Conservation (phyloP, 64 coral and sea anemone species). For the Actinia tenebrosa region DNA sequence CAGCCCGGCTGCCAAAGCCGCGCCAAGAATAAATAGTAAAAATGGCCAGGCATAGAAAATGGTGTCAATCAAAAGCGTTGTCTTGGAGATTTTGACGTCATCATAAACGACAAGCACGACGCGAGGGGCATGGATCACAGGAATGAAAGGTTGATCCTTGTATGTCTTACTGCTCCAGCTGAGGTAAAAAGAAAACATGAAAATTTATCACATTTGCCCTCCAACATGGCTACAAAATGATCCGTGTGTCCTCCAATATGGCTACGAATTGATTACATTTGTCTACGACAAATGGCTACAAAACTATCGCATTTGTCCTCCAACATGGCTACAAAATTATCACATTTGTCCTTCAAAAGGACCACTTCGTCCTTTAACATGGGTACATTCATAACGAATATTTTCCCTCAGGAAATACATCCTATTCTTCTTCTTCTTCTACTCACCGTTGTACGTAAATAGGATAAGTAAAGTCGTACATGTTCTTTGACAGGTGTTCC, state of each 20-base stretch:
- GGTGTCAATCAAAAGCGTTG: constrained; percentile 31
- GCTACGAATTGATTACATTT: too few relatives aligned
- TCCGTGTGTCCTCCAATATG: too few relatives aligned
- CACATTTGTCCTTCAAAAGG: too few relatives aligned
- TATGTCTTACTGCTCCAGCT: constrained; percentile 41
- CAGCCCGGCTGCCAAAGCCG: constrained; percentile 38
- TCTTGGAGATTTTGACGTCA: constrained; percentile 20
- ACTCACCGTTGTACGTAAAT: constrained; percentile 51
- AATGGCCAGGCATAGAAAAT: constrained; percentile 63
- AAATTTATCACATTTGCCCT: neutral
- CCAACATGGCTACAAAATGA: too few relatives aligned
- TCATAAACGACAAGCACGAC: constrained; percentile 44
- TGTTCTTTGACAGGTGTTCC: constrained; percentile 55
- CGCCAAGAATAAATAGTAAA: constrained; percentile 50
- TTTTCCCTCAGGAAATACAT: neutral
- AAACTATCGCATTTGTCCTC: too few relatives aligned
- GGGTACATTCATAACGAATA: too few relatives aligned
- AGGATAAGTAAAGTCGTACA: constrained; percentile 83
- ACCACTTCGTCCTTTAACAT: too few relatives aligned
- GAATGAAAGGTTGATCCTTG: constrained; percentile 43
- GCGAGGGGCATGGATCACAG: constrained; percentile 41
- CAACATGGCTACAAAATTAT: too few relatives aligned
- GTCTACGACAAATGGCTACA: too few relatives aligned
- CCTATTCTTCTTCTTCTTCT: neutral
- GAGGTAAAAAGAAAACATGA: neutral